Conservation (phyloP, 2,888 invertebrate species). For the Diplolepis rosae region DNA sequence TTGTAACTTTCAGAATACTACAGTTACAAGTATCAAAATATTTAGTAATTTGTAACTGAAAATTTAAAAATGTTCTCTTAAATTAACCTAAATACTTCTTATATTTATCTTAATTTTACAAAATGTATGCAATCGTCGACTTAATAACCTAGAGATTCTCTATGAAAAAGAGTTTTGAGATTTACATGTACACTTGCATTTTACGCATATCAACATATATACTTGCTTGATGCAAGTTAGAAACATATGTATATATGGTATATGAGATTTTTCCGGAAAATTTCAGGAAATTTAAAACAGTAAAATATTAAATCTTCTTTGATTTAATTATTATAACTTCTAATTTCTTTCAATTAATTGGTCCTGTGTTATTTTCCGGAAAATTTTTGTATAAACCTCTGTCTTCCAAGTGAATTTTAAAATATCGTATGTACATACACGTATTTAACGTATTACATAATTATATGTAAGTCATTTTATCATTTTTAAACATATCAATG, state of each 20-base stretch:
- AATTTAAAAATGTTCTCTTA: too few relatives aligned
- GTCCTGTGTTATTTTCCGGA: slow-evolving; percentile 27
- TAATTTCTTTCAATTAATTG: slow-evolving; percentile 32
- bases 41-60: too few relatives aligned
- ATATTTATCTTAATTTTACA: too few relatives aligned
- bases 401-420: slow-evolving; percentile 72
- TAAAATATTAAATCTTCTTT: slow-evolving; percentile 31
- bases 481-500: slow-evolving; percentile 52
- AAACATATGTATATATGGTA: slow-evolving; percentile 12
- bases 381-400: slow-evolving; percentile 65
- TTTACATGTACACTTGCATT: not conserved
- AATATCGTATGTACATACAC: slow-evolving; percentile 51
- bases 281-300: not conserved
- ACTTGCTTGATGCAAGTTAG: slow-evolving; percentile 21
- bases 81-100: too few relatives aligned
- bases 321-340: slow-evolving; percentile 36
- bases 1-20: too few relatives aligned
- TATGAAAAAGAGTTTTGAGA: not conserved
- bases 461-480: slow-evolving; percentile 38
- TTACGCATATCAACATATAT: slow-evolving; percentile 21
- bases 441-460: slow-evolving; percentile 40
- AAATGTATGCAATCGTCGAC: too few relatives aligned
- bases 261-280: slow-evolving; percentile 15
- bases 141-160: too few relatives aligned
- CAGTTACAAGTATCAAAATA: too few relatives aligned